Evolutionary conservation across 2,113 vertebrate genomes (phyloP), one percentile per base, ranked within the genome.

Genomic region (Macheiramphus alcinus): DNA sequence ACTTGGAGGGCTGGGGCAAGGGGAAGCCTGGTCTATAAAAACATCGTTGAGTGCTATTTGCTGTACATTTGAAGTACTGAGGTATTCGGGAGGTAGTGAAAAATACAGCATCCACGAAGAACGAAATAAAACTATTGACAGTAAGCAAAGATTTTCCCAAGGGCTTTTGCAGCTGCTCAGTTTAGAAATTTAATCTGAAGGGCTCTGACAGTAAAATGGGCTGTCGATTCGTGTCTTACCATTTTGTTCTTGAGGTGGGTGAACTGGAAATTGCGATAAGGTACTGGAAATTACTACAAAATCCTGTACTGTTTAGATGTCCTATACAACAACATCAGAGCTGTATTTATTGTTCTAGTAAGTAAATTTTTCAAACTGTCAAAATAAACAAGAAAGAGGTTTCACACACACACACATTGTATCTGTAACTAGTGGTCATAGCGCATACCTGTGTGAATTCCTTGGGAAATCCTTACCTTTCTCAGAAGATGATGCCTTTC

Each of bases 391-490:
- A 56, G 83, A 87, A 67, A 48, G 84, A 10, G 76, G 8, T 79
- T 90, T 48, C 47, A 79, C 50, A 8, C 27, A 6, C 23, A 9
- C 15, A 10, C 3, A 2, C 26, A 6, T 66, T 95, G 29, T 88
- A 50, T 91, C 90, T 95, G 59, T 94, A 87, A 78, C 87, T 73
- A 91, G 81, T 40, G 89, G 55, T 91, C 9, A 4, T 81, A 61
- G 53, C 0, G 0, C 47, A 19, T 62, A 52, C 36, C 66, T 96
- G 83, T 22, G 61, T 92, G 90, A 94, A 89, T 96, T 85, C 34
- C 86, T 86, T 86, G 40, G 68, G 27, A 82, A 95, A 76, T 86
- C 86, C 80, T 93, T 97, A 79, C 68, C 90, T 95, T 97, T 56
- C 58, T 67, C 80, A 62, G n/a, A 74, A 90, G 86, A 48, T 87